Evolutionary conservation across 2,888 invertebrate genomes (phyloP), one percentile per base, ranked within the genome.

Genomic region (Nephrocerus scutellatus): DNA sequence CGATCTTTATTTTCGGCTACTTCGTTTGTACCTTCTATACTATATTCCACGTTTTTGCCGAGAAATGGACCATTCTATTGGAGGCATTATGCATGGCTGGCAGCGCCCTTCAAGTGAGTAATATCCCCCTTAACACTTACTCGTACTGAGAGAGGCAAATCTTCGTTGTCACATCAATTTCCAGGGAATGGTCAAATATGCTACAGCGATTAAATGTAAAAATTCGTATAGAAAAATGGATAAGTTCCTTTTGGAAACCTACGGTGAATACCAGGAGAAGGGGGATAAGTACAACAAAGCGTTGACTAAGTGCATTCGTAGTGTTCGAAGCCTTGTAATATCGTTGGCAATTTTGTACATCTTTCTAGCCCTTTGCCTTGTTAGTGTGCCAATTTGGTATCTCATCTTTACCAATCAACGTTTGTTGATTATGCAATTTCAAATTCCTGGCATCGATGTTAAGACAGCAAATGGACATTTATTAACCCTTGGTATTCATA

Each of bases 51-150:
- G 29, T 25, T n/a, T 15, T 43, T 12, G 34, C 33, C 8, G 23
- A 43, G 1, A 32, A 43, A 16, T 39, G 29, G 32, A 32, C 19
- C 3, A 26, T 28, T 2, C 29, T 43, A 7, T 10, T 36, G 2
- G 30, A 43, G 36, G 39, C 43, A 1, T 6, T 39, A 8, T 43
- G 43, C 21, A 43, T 43, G 43, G 39, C 33, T 8, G 43, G 43
- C 6, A 43, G 43, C 31, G 34, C 26, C 2, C 6, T 34, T 8
- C 31, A 31, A 9, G 31, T 31, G 21, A n/a, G n/a, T n/a, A n/a
- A n/a, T n/a, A n/a, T n/a, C n/a, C n/a, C n/a, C n/a, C n/a, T n/a
- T n/a, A n/a, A n/a, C n/a, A n/a, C n/a, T n/a, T n/a, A n/a, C n/a
- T n/a, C n/a, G n/a, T n/a, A n/a, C n/a, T n/a, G n/a, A n/a, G n/a